These are phyloP conservation scores for Lampropteryx suffumata DNA, from an alignment of 2,888 invertebrate species.

Conservation along the genomic window DNA sequence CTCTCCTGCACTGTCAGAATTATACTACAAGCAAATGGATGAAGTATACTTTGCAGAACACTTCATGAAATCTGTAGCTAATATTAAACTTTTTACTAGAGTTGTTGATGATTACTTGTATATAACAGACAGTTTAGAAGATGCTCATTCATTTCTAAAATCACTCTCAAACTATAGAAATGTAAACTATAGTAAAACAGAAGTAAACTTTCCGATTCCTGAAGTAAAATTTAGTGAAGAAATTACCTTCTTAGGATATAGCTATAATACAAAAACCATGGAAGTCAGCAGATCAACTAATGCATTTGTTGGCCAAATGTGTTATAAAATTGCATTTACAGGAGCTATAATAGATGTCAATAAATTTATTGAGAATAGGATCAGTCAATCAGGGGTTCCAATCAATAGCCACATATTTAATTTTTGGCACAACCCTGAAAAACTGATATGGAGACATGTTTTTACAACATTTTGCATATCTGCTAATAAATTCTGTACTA, in stretches of 20 bases:
- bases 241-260: conserved; percentile 69
- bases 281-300: conserved; percentile 65
- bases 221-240: conserved; percentile 52
- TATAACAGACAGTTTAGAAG: conserved; percentile 64
- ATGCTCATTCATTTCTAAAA: conserved; percentile 61
- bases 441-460: conserved; percentile 65
- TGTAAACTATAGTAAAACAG: conserved; percentile 71
- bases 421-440: conserved; percentile 61
- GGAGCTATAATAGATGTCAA: conserved; percentile 52
- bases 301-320: conserved; percentile 70
- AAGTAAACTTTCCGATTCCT: conserved; percentile 62
- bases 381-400: conserved; percentile 71
- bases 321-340: conserved; percentile 73
- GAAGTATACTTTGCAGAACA: conserved; percentile 56
- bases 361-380: conserved; percentile 70
- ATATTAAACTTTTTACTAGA: conserved; percentile 62
- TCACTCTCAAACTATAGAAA: conserved; percentile 65
- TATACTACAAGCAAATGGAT: conserved; percentile 71
- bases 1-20: conserved; percentile 75
- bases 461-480: conserved; percentile 73
- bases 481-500: conserved; percentile 77
- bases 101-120: conserved; percentile 78
- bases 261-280: conserved; percentile 62
- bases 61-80: conserved; percentile 37
- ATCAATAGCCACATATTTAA: conserved; percentile 73